Conservation (phyloP, 1,140 invertebrate species). For the Sitophilus oryzae region DNA sequence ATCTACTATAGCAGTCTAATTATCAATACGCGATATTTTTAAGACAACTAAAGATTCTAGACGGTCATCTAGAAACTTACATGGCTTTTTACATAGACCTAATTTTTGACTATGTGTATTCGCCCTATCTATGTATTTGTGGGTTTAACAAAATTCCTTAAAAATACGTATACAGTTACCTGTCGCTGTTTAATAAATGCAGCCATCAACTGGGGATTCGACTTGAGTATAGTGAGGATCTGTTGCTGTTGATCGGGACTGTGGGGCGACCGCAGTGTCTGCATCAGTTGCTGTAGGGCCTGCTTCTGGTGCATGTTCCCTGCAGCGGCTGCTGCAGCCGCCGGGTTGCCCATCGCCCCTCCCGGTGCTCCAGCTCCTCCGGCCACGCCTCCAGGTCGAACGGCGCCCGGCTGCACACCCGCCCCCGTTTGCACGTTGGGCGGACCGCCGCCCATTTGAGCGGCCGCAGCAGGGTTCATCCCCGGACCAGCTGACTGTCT, state of each 20-base stretch:
- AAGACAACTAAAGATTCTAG: too few species aligned
- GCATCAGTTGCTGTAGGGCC: conserved; percentile 83
- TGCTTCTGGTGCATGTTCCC: conserved; percentile 58
- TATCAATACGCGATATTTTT: too few species aligned
- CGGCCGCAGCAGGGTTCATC: conserved; percentile 21
- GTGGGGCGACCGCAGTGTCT: conserved; percentile 79
- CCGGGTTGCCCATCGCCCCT: conserved; percentile 29
- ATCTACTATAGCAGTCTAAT: too few species aligned
- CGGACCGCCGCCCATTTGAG: conserved; percentile 25
- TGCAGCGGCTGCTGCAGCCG: conserved; percentile 23
- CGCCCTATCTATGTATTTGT: too few species aligned
- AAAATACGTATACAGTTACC: conserved; percentile 40
- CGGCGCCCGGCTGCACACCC: conserved; percentile 13
- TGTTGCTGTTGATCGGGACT: conserved; percentile 91
- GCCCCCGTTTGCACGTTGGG: conserved; percentile 19
- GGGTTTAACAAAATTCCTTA: background rate
- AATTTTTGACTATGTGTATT: too few species aligned
- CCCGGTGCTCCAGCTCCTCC: conserved; percentile 25
- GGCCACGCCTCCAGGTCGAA: conserved; percentile 40
- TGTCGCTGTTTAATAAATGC: conserved; percentile 91
- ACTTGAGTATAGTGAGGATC: conserved; percentile 87
- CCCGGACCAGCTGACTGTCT: conserved; percentile 41
- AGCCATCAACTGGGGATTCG: conserved; percentile 93
- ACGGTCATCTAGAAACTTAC: too few species aligned
- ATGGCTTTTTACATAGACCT: too few species aligned